Percentiles rank a stretch among this genome's conserved stretches.
Conservation (phyloP, 2,888 invertebrate species). For the Elegia similella region DNA sequence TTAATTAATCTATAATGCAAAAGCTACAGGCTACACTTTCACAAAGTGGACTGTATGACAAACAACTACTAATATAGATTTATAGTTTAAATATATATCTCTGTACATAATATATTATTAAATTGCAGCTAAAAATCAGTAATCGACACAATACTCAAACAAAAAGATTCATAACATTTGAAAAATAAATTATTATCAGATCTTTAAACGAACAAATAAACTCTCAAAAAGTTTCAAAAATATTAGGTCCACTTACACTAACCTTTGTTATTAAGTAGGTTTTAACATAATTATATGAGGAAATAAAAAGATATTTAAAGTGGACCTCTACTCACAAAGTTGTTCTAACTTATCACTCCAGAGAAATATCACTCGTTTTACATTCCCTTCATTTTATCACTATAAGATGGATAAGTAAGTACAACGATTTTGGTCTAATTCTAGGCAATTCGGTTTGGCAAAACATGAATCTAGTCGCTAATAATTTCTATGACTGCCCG, state of each 20-base stretch:
- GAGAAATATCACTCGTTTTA: slow-evolving; percentile 35
- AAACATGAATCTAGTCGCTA: slow-evolving; percentile 23
- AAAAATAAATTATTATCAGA: slow-evolving; percentile 34
- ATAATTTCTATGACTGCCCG: background rate
- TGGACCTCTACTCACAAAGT: slow-evolving; percentile 47
- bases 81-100: slow-evolving; percentile 22
- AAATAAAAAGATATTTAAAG: slow-evolving; percentile 27
- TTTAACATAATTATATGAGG: slow-evolving; percentile 24
- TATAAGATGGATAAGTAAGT: slow-evolving; percentile 77
- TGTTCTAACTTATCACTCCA: slow-evolving; percentile 43
- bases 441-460: slow-evolving; percentile 73
- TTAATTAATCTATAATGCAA: slow-evolving; percentile 37
- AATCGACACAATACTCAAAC: slow-evolving; percentile 32
- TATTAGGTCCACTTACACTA: slow-evolving; percentile 31
- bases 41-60: slow-evolving; percentile 34
- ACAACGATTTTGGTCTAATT: slow-evolving; percentile 71
- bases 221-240: slow-evolving; percentile 47
- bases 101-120: slow-evolving; percentile 26
- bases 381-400: slow-evolving; percentile 68
- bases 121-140: slow-evolving; percentile 15
- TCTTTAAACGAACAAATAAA: slow-evolving; percentile 54
- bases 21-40: slow-evolving; percentile 45
- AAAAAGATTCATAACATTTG: slow-evolving; percentile 25
- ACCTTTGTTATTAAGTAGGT: slow-evolving; percentile 16
- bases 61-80: slow-evolving; percentile 33